phyloP scores from a whole-genome alignment of 30 jellyfish, hydroid and myxozoan genomes.

The Rhopilema esculentum region DNA sequence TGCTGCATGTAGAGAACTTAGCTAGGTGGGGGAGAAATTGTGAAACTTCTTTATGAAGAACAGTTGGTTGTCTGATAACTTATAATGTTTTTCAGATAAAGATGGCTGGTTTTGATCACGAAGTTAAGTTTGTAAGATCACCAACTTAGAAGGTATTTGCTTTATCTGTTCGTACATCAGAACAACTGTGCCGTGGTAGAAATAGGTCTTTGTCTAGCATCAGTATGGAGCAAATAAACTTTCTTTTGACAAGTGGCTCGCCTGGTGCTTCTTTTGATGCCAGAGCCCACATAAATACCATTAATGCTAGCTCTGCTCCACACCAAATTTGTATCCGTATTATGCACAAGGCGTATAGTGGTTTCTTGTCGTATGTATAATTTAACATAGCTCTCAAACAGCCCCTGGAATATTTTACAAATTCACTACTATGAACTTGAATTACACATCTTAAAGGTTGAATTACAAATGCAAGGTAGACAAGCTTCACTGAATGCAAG shows the following conservation, averaged over 20 bases:
- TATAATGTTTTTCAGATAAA: neutral
- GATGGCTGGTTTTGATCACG: neutral
- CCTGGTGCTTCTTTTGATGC: neutral
- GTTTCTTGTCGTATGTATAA: too few relatives aligned
- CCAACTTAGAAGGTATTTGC: neutral
- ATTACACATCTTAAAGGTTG: too few relatives aligned
- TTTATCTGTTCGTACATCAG: neutral
- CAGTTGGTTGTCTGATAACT: neutral
- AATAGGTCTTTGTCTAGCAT: neutral
- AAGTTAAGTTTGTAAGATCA: neutral
- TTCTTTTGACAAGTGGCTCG: neutral
- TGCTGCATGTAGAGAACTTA: neutral
- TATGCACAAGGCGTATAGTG: neutral
- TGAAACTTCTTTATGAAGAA: neutral
- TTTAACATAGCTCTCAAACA: too few relatives aligned
- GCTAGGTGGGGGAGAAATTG: neutral
- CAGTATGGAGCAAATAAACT: neutral
- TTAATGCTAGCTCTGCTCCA: too few relatives aligned
- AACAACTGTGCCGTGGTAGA: neutral
- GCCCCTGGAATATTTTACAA: too few relatives aligned
- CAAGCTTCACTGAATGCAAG: too few relatives aligned
- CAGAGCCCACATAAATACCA: neutral
- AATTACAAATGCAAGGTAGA: too few relatives aligned
- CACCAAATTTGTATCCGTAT: too few relatives aligned
- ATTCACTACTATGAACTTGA: too few relatives aligned